A percentile compares a stretch with the other conserved stretches of the same genome.
Evolutionary conservation across 2,888 invertebrate genomes (phyloP).

Genomic region (Ashinkailepas kermadecensis): DNA sequence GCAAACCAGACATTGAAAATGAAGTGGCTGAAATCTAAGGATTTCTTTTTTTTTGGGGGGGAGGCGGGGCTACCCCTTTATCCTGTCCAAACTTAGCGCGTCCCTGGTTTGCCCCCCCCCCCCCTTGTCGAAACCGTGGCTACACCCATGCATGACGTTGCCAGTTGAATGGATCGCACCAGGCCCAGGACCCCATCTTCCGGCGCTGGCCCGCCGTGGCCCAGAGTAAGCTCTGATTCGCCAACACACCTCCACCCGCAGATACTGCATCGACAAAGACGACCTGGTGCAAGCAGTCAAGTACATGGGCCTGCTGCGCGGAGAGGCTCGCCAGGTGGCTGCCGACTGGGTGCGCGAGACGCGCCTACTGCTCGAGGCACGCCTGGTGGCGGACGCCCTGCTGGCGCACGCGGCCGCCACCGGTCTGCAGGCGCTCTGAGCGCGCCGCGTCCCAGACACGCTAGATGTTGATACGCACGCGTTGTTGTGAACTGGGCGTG

Average conservation of each 20-base stretch:
- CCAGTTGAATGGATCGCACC: too few species aligned
- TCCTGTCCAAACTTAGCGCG: too few species aligned
- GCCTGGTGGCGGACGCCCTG: slow-evolving; percentile 81
- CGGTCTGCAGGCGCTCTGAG: slow-evolving; percentile 46
- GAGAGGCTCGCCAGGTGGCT: slow-evolving; percentile 79
- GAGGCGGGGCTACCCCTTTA: too few species aligned
- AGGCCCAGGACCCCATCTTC: too few species aligned
- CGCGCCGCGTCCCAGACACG: neutral
- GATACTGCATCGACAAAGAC: slow-evolving; percentile 80
- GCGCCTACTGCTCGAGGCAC: slow-evolving; percentile 71
- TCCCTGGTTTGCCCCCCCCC: too few species aligned
- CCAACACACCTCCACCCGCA: slow-evolving; percentile 39
- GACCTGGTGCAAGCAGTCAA: slow-evolving; percentile 75
- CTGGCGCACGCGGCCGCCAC: slow-evolving; percentile 80
- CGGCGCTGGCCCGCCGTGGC: too few species aligned
- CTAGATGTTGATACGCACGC: neutral
- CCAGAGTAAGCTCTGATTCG: slow-evolving; percentile 12
- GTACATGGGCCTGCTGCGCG: slow-evolving; percentile 77
- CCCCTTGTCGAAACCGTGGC: too few species aligned
- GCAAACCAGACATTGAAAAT: too few species aligned
- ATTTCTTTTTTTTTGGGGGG: too few species aligned
- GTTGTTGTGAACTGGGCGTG: neutral
- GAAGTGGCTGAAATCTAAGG: too few species aligned
- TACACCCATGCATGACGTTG: too few species aligned
- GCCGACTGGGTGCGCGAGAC: slow-evolving; percentile 80